Percentiles rank a stretch among this genome's conserved stretches.
Conservation (phyloP, 2,888 invertebrate species). For the Galeruca laticollis region DNA sequence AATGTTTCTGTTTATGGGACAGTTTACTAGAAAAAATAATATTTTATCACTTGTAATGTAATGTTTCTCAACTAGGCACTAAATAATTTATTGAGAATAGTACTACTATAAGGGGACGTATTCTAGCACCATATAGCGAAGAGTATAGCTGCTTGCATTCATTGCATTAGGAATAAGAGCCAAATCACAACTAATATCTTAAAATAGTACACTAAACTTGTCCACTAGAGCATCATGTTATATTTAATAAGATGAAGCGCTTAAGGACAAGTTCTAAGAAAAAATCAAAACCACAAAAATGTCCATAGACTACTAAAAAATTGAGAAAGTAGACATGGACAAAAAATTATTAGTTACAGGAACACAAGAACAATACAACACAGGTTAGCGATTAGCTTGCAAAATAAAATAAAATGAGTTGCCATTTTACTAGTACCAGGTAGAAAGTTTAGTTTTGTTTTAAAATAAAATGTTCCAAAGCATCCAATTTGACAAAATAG, state of each 20-base stretch:
- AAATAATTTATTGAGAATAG: background rate
- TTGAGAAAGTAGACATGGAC: conserved; percentile 15
- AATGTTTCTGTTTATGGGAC: background rate
- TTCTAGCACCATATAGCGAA: conserved; percentile 41
- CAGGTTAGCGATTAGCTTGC: conserved; percentile 55
- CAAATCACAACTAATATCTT: conserved; percentile 47
- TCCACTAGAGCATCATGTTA: conserved; percentile 23
- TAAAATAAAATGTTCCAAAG: no score
- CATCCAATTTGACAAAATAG: no score
- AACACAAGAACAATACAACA: conserved; percentile 50
- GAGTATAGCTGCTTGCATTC: conserved; percentile 58
- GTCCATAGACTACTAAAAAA: conserved; percentile 8
- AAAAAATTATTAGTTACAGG: conserved; percentile 41
- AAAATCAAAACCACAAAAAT: conserved; percentile 26
- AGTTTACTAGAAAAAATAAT: background rate
- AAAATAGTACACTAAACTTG: conserved; percentile 33
- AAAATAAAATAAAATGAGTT: conserved; percentile 43
- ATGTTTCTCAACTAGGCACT: background rate
- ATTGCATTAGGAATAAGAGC: conserved; percentile 64
- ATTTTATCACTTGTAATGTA: background rate
- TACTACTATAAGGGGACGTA: conserved; percentile 23
- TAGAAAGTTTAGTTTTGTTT: conserved; percentile 8
- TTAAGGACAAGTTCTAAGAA: conserved; percentile 22
- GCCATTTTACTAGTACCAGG: background rate
- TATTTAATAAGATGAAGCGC: conserved; percentile 4